These are phyloP conservation scores for Todus mexicanus DNA, from an alignment of 2,797 vertebrate genomes.

Conservation along the genomic window DNA sequence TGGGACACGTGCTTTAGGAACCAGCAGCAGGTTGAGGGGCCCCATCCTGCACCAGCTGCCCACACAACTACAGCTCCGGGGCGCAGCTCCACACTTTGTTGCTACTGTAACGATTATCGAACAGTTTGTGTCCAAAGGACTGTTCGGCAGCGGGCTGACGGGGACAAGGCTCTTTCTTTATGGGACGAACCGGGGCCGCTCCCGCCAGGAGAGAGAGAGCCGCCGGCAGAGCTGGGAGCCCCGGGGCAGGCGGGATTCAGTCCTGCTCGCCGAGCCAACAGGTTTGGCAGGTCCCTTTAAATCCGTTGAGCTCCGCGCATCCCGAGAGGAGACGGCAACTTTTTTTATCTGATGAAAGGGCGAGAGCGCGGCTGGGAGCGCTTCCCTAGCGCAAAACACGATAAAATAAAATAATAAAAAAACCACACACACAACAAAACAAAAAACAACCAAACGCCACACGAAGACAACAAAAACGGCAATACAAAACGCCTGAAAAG, in stretches of 20 bases:
- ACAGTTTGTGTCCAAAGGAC: background rate
- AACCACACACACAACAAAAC: too few relatives aligned
- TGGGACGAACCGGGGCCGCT: background rate
- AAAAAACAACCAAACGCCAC: background rate
- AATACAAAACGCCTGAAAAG: background rate
- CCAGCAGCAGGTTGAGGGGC: background rate
- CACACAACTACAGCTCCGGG: background rate
- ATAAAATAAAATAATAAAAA: background rate
- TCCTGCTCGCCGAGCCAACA: background rate
- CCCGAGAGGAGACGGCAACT: background rate
- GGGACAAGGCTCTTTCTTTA: background rate
- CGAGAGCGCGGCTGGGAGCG: background rate
- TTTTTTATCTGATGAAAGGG: background rate
- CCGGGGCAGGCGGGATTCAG: background rate
- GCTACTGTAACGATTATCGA: background rate
- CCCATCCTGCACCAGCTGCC: background rate
- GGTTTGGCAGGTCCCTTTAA: slow-evolving; percentile 30
- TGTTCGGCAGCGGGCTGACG: fast-evolving
- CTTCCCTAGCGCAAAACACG: background rate
- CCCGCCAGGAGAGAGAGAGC: background rate
- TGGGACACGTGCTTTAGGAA: background rate
- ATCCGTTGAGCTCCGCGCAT: background rate
- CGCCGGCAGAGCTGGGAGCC: background rate
- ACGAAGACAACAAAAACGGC: background rate
- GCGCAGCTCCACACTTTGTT: background rate